Base-by-base conservation (phyloP, 2,888 invertebrate species). In the Tetropium fuscum region DNA sequence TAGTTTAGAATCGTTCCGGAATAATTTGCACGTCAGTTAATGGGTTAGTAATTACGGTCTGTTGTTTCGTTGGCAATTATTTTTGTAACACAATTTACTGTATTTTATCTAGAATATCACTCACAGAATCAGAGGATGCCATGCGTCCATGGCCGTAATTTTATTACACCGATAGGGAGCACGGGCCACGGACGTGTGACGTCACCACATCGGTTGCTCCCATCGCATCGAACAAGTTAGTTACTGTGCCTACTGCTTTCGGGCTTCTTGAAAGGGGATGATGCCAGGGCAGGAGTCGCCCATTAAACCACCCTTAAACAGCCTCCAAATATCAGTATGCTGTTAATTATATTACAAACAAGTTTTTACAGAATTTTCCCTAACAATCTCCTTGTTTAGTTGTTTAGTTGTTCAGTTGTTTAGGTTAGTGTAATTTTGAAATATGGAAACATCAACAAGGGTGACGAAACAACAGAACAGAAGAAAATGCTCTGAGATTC, bases 221-320 rank as follows among this genome's bases (percentile, higher is more conserved):
- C 10, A 5, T 30, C 38, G 10, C 18, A 36, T n/a, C 2, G 38
- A 49, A 49, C 49, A 25, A 49, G 30, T 11, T n/a, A n/a, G 45
- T 25, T 22, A 36, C 48, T 22, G 22, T 48, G 5, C 48, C 36
- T 36, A 8, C 15, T 13, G 7, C 8, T 10, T 27, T 3, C 3
- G n/a, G n/a, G n/a, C n/a, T n/a, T n/a, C n/a, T n/a, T n/a, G 11
- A 18, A 20, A 48, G 48, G 48, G 48, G 48, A 48, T 48, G 48
- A 48, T 20, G 22, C 10, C 48, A 48, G 48, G 36, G n/a, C 15
- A 11, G 36, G 48, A 32, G 36, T 20, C 36, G 22, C 32, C 18
- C 38, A 0, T 16, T 30, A 10, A 30, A 11, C 11, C 10, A 11
- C 10, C n/a, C 1, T 2, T 25, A 4, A 2, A 25, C n/a, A n/a